phyloP scores from a whole-genome alignment of 2,113 vertebrate species.

The Gambusia affinis region DNA sequence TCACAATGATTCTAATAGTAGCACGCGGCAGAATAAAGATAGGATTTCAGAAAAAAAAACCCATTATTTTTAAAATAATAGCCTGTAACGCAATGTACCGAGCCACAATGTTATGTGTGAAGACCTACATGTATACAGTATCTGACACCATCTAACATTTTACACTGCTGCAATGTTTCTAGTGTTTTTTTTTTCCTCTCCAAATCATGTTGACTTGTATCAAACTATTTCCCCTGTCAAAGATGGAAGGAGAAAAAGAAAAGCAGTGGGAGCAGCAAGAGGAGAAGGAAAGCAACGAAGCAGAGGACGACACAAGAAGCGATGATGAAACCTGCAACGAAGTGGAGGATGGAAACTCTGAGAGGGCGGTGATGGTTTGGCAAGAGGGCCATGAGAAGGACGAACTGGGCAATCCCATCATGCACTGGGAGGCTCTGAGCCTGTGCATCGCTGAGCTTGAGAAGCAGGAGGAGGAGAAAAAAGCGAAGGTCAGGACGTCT shows the following conservation, averaged over 20 bases:
- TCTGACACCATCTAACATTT: background rate
- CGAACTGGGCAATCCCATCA: slow-evolving; percentile 80
- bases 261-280: slow-evolving; percentile 54
- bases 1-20: too few relatives aligned
- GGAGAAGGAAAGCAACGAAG: slow-evolving; percentile 72
- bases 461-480: slow-evolving; percentile 79
- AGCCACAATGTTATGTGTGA: background rate
- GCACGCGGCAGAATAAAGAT: too few relatives aligned
- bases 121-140: too few relatives aligned
- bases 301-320: slow-evolving; percentile 50
- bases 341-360: slow-evolving; percentile 51
- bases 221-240: background rate
- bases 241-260: slow-evolving; percentile 74
- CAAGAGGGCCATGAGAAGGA: slow-evolving; percentile 69
- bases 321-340: slow-evolving; percentile 16
- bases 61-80: background rate
- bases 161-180: background rate
- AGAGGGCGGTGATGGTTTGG: slow-evolving; percentile 65
- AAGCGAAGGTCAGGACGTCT: slow-evolving; percentile 66
- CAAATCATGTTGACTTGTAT: too few relatives aligned
- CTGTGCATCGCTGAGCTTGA: slow-evolving; percentile 82
- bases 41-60: too few relatives aligned
- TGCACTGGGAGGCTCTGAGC: slow-evolving; percentile 84
- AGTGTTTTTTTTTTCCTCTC: background rate
- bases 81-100: too few relatives aligned